Conservation (phyloP, 2,888 invertebrate species). For the Meiosimyza decipiens region DNA sequence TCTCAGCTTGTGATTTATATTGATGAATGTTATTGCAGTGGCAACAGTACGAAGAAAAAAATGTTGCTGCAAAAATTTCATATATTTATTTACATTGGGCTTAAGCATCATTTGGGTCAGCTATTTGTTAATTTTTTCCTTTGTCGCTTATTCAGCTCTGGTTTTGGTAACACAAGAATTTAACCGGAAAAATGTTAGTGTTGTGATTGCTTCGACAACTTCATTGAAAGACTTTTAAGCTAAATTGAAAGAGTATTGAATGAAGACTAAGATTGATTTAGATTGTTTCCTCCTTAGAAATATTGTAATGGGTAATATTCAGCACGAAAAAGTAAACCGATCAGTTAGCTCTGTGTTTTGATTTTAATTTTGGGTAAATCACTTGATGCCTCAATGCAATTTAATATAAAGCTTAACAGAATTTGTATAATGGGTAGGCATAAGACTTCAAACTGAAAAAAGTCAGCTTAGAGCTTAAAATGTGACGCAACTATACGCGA, state of each 20-base stretch:
- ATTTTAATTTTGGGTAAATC: no score
- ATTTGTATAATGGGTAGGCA: no score
- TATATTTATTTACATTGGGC: slow-evolving; percentile 13
- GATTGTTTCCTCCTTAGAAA: not conserved
- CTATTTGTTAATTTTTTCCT: slow-evolving; percentile 11
- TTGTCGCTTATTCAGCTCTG: slow-evolving; percentile 17
- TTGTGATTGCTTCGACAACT: no score
- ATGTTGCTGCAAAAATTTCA: slow-evolving; percentile 4
- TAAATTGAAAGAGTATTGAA: not conserved
- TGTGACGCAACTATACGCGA: no score
- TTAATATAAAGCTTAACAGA: no score
- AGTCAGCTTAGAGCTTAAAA: no score
- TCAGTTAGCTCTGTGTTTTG: no score
- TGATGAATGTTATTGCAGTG: slow-evolving; percentile 60
- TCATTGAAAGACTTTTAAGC: no score
- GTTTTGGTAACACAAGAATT: slow-evolving; percentile 1
- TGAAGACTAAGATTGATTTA: not conserved
- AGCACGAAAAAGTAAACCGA: no score
- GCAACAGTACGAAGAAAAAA: slow-evolving; percentile 38
- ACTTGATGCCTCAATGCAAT: no score
- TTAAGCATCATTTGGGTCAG: slow-evolving; percentile 10
- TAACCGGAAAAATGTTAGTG: not conserved
- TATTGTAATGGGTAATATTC: no score
- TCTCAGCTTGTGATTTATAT: slow-evolving; percentile 63
- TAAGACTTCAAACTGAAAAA: no score